Base-by-base conservation (phyloP, 1,140 invertebrate genomes). In the Drosophila azteca region DNA sequence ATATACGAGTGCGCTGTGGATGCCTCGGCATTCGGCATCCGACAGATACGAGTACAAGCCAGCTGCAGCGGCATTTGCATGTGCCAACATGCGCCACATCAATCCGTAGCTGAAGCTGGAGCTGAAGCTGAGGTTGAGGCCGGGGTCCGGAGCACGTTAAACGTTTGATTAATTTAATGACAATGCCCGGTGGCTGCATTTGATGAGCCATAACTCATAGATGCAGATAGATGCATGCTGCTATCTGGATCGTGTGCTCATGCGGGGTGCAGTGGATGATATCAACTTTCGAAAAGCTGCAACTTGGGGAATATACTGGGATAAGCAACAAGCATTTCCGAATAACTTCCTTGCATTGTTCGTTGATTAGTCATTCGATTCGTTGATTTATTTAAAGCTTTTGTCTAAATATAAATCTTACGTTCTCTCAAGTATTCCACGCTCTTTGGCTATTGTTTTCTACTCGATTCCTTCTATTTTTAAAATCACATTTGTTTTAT, bases 161-260 rank as follows among this genome's bases (percentile, higher is more conserved):
- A 64, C 82, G 82, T 51, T 84, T 84, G 81, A 81, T 84, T 84
- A 85, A 87, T 85, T 87, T 85, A 85, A 87, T 85, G 68, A 87
- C 77, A 81, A 81, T 85, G 73, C 77, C 80, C 77, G 77, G 61
- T 77, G 72, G 80, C 81, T 61, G 39, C 52, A 67, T 75, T 63
- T 58, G 48, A 57, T 69, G 61, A 45, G 52, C 57, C 73, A 60
- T 68, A 55, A 57, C 57, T 71, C 50, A 79, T 49, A 58, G 50
- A 50, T 46, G 15, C 46, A 15, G 45, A 39, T 54, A 9, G 20
- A 49, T 13, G 41, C 29, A 26, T 57, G 43, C 15, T 35, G 22
- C 6, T 53, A 20, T 7, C 39, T 35, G 58, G 22, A 31, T 52
- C 61, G 46, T 49, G 44, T 55, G 50, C 50, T 39, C 43, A 26